These are phyloP conservation scores for Triplophysa bombifrons DNA, from an alignment of 2,797 vertebrate species.

Conservation along the genomic window DNA sequence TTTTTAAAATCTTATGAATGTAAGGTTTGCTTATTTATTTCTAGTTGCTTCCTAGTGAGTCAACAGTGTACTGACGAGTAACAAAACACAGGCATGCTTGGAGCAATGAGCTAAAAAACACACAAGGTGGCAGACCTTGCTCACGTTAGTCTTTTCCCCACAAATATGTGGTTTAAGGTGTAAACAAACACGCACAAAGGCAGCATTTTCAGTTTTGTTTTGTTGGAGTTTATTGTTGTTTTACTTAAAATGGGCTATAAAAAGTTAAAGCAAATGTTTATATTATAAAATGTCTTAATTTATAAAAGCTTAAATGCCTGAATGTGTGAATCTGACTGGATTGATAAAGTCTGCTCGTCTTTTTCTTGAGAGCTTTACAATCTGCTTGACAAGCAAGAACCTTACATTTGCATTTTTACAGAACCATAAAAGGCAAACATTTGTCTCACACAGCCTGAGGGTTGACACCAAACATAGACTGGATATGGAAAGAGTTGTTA, in stretches of 20 bases:
- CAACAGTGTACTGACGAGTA: neutral
- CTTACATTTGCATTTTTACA: constrained; percentile 48
- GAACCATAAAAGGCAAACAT: constrained; percentile 67
- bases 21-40: too few species aligned
- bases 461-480: constrained; percentile 68
- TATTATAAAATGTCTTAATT: neutral
- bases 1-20: neutral
- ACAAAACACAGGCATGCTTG: neutral
- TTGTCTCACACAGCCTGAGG: constrained; percentile 52
- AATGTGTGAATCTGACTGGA: neutral
- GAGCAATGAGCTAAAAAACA: neutral
- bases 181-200: neutral
- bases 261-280: neutral
- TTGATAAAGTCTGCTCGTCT: neutral
- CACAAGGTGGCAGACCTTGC: constrained; percentile 10
- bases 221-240: neutral
- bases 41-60: neutral
- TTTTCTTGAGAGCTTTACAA: constrained; percentile 40
- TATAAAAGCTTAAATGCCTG: neutral
- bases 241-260: neutral
- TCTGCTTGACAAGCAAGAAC: constrained; percentile 40
- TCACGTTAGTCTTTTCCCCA: too few species aligned
- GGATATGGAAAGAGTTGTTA: constrained; percentile 56
- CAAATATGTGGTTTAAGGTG: too few species aligned
- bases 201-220: neutral